Conservation (phyloP, 2,888 invertebrate species). For the Drosophila neutralis region DNA sequence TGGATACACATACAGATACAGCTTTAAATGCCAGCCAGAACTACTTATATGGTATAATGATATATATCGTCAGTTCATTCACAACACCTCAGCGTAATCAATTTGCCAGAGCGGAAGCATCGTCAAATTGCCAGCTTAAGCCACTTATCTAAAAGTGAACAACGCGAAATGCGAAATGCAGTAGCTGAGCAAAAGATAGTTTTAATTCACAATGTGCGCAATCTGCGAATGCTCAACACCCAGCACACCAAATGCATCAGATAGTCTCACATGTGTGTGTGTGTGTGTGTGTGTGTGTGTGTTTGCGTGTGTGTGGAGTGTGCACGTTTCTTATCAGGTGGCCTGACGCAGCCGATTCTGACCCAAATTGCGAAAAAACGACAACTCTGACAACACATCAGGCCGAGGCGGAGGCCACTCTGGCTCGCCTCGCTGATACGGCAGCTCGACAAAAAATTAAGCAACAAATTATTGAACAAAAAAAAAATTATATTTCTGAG, state of each 20-base stretch:
- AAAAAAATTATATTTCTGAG: slow-evolving; percentile 45
- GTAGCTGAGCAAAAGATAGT: slow-evolving; percentile 48
- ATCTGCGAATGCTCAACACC: slow-evolving; percentile 27
- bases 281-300: slow-evolving; percentile 11
- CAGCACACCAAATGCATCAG: slow-evolving; percentile 13
- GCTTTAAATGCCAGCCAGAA: slow-evolving; percentile 2
- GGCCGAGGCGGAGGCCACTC: slow-evolving; percentile 46
- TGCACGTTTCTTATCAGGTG: slow-evolving; percentile 60
- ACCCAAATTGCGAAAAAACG: slow-evolving; percentile 69
- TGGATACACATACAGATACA: slow-evolving; percentile 10
- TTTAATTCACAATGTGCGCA: slow-evolving; percentile 53
- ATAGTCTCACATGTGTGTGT: background rate
- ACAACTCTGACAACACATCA: slow-evolving; percentile 45
- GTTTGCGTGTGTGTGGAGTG: slow-evolving; percentile 26
- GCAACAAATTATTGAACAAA: slow-evolving; percentile 77
- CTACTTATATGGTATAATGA: background rate
- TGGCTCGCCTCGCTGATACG: slow-evolving; percentile 63
- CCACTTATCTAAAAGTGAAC: slow-evolving; percentile 41
- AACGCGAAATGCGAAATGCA: slow-evolving; percentile 7
- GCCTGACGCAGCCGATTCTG: slow-evolving; percentile 69
- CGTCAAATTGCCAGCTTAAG: slow-evolving; percentile 22
- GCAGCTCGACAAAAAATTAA: slow-evolving; percentile 62
- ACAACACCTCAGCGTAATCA: slow-evolving; percentile 29
- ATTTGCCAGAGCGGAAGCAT: slow-evolving; percentile 39
- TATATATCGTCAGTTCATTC: slow-evolving; percentile 28